Evolutionary conservation across 2,797 vertebrate genomes (phyloP), one percentile per base, ranked within the genome.

Genomic region (Heterohyrax brucei): DNA sequence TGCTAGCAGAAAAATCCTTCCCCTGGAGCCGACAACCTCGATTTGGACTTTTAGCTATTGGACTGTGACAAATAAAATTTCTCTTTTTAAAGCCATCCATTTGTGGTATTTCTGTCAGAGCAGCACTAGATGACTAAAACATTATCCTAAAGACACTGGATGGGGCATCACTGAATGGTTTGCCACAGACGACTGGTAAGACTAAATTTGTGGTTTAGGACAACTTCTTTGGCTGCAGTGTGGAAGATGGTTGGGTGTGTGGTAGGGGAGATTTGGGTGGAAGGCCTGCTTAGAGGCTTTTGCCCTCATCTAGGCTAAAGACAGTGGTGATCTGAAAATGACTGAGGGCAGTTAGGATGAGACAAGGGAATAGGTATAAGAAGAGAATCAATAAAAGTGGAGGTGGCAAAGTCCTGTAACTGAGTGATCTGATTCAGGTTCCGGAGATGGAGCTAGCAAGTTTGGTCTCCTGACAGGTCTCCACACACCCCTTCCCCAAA

Each of bases 281-380:
- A 19, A 89, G 86, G 81, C 44, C 61, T 53, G 10, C n/a, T 79
- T 85, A 85, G 19, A 90, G 26, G 46, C 66, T 73, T 21, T 89
- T 78, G 64, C 56, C 19, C 73, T 88, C 24, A 73, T 94, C 48
- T 62, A 59, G 19, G 46, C 39, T 92, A 75, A 56, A 77, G 12
- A 44, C 39, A 88, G 33, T 56, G 14, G 75, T 83, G 75, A 7
- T 59, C 28, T 64, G 62, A 95, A 75, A 80, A 39, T 77, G 70
- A 82, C 10, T 72, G 48, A 59, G 66, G 30, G 8, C 30, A 80
- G 28, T 80, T 26, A 81, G 68, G 24, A 33, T 33, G 48, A 50
- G 39, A 92, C 28, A 94, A 88, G n/a, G 44, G 50, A 62, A 53
- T 76, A 33, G n/a, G 68, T 89, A 89, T 75, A 61, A 89, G 22